phyloP scores from a whole-genome alignment of 2,888 invertebrate genomes.

The Drosophila neotestacea region DNA sequence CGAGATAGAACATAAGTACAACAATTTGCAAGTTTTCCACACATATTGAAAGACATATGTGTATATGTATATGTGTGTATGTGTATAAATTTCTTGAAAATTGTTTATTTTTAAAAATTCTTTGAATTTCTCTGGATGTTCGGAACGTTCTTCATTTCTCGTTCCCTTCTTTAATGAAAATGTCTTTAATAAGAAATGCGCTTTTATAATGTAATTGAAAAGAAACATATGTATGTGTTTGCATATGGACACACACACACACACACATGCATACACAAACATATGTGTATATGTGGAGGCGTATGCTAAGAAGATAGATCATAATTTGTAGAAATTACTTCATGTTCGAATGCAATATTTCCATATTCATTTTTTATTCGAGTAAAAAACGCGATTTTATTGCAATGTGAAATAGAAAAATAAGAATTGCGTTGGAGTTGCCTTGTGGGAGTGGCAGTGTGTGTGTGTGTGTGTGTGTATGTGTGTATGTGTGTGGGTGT shows the following conservation, averaged over 20 bases:
- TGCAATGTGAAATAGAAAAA: background rate
- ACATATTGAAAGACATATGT: background rate
- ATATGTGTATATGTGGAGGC: background rate
- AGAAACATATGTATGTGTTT: constrained; percentile 5
- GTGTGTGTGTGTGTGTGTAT: background rate
- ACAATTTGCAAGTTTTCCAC: constrained; percentile 33
- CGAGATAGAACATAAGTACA: constrained; percentile 13
- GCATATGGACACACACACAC: background rate
- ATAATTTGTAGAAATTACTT: constrained; percentile 1
- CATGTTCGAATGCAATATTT: background rate
- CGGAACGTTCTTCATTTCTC: constrained; percentile 22
- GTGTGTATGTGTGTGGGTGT: background rate
- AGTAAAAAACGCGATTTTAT: background rate
- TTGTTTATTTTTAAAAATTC: constrained; percentile 70
- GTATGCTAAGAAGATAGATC: background rate
- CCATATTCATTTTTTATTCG: background rate
- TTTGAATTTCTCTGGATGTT: constrained; percentile 35
- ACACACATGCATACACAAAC: background rate
- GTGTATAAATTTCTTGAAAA: constrained; percentile 47
- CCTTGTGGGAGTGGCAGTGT: background rate
- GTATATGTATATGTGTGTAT: background rate
- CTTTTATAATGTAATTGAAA: constrained; percentile 38
- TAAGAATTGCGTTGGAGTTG: too few relatives aligned
- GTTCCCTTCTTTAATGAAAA: constrained; percentile 9
- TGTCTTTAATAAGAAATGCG: constrained; percentile 38